These are phyloP conservation scores for Plectrocnemia conspersa DNA, from an alignment of 1,140 invertebrate genomes.

Conservation along the genomic window DNA sequence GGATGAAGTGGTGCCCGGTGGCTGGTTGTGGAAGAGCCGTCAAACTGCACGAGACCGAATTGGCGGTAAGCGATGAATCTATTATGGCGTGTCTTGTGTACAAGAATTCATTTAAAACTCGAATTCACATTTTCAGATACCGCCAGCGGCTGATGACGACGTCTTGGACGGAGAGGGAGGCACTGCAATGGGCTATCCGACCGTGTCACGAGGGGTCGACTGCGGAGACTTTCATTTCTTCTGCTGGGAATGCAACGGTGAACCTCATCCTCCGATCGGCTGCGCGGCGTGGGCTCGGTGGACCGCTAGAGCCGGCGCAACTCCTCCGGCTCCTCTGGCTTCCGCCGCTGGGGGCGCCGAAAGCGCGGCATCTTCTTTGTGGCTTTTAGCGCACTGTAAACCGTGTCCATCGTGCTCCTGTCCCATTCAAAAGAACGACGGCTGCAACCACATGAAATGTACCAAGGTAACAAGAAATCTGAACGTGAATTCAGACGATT, in stretches of 20 bases:
- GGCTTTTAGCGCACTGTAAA: constrained; percentile 72
- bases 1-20: constrained; percentile 70
- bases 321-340: constrained; percentile 62
- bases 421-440: constrained; percentile 74
- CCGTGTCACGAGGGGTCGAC: constrained; percentile 54
- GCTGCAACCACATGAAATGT: constrained; percentile 76
- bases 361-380: constrained; percentile 65
- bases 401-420: constrained; percentile 69
- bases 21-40: constrained; percentile 67
- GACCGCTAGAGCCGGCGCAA: constrained; percentile 60
- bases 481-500: neutral
- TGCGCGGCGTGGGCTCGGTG: constrained; percentile 65
- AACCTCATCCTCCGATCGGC: constrained; percentile 66
- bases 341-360: constrained; percentile 58
- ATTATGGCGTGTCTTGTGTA: neutral
- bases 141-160: constrained; percentile 1
- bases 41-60: constrained; percentile 57
- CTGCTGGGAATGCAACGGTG: constrained; percentile 61
- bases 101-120: constrained; percentile 1
- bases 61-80: constrained; percentile 18
- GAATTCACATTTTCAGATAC: constrained; percentile 3
- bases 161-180: constrained; percentile 14
- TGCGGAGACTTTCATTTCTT: constrained; percentile 71
- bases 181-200: constrained; percentile 11
- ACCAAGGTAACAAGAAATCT: constrained; percentile 54